Conservation (phyloP, 2,113 vertebrate species). For the Himantopus leucocephalus region DNA sequence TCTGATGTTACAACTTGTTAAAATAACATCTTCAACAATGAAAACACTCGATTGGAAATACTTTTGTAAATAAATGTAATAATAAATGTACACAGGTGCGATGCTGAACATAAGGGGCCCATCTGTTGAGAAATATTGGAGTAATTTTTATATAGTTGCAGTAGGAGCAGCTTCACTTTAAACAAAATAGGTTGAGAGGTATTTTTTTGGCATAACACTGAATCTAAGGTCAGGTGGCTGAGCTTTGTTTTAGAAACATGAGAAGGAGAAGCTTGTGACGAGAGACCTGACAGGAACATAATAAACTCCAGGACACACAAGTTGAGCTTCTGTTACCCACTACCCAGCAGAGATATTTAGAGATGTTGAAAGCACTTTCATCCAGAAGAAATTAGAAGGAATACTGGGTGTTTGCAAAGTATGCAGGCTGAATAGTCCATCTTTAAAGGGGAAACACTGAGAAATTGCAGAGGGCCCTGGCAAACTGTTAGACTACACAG, state of each 20-base stretch:
- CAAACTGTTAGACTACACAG: not conserved
- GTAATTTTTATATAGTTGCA: not conserved
- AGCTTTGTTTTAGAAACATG: not conserved
- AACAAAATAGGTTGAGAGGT: not conserved
- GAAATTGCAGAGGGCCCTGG: not conserved
- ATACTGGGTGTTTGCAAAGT: not conserved
- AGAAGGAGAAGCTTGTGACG: not conserved
- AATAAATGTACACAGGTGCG: not conserved
- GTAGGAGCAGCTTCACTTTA: not conserved
- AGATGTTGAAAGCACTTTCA: not conserved
- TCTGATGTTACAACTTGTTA: not conserved
- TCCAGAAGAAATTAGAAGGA: not conserved
- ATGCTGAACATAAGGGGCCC: not conserved
- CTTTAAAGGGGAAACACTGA: not conserved
- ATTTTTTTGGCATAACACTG: not conserved
- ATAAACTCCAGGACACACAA: not conserved
- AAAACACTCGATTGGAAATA: not conserved
- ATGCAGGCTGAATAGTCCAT: not conserved
- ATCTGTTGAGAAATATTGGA: not conserved
- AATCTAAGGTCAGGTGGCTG: not conserved
- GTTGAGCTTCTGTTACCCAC: not conserved
- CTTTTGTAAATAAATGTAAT: not conserved
- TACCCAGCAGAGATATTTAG: not conserved
- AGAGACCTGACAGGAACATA: not conserved
- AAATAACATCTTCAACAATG: not conserved